These are phyloP conservation scores for Halocaridina rubra DNA, from an alignment of 2,888 invertebrate species.

Conservation along the genomic window DNA sequence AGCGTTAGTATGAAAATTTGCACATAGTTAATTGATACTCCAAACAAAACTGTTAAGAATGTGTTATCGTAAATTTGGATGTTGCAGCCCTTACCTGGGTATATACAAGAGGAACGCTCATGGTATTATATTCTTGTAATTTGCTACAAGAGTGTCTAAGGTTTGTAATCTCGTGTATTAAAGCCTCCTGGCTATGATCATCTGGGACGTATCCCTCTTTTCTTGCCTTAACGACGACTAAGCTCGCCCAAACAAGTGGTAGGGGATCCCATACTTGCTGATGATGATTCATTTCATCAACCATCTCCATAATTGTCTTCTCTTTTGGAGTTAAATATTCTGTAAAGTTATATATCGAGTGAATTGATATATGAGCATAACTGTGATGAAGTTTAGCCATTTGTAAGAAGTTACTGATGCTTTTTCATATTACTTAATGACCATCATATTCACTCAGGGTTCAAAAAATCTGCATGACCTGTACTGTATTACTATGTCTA, in stretches of 20 bases:
- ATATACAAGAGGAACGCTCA: conserved; percentile 46
- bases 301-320: conserved; percentile 88
- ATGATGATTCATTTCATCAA: conserved; percentile 80
- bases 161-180: conserved; percentile 88
- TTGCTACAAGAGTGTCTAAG: conserved; percentile 85
- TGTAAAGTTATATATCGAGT: conserved; percentile 67
- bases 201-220: conserved; percentile 86
- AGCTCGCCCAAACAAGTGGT: conserved; percentile 94
- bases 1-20: no score
- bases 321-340: conserved; percentile 92
- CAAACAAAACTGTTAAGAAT: no score
- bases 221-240: conserved; percentile 87
- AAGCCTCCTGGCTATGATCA: conserved; percentile 91
- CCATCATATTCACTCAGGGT: no score
- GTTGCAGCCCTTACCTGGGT: no score
- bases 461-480: no score
- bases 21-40: no score
- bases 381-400: no score
- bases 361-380: no score
- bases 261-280: conserved; percentile 84
- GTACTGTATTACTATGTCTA: no score
- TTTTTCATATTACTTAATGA: no score
- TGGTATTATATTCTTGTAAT: conserved; percentile 88
- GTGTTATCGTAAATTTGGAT: no score
- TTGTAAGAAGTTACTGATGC: no score